A percentile compares a stretch with the other conserved stretches of the same genome.
phyloP scores from a whole-genome alignment of 2,888 invertebrate genomes.

The Ectobius pallidus region DNA sequence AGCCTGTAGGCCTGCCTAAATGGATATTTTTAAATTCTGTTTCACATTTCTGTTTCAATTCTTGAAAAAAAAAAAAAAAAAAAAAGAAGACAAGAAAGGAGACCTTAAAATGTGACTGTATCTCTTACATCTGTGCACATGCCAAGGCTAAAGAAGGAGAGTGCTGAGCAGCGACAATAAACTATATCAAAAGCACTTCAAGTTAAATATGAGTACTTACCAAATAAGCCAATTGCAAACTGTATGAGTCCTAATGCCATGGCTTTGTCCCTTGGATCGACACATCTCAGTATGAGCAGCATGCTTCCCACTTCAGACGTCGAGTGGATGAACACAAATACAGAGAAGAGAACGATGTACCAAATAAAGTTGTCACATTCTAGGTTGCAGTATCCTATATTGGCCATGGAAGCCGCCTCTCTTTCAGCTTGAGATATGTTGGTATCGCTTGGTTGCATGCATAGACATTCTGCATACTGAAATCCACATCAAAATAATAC shows the following conservation, averaged over 20 bases:
- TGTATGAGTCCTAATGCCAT: slow-evolving; percentile 94
- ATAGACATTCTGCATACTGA: slow-evolving; percentile 60
- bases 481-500: slow-evolving; percentile 41
- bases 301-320: slow-evolving; percentile 93
- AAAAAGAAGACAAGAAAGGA: too few relatives aligned
- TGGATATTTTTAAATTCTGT: too few relatives aligned
- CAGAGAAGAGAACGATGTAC: slow-evolving; percentile 83
- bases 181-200: too few relatives aligned
- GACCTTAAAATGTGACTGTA: too few relatives aligned
- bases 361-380: slow-evolving; percentile 79
- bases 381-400: slow-evolving; percentile 79
- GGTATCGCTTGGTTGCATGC: slow-evolving; percentile 50
- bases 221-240: slow-evolving; percentile 91
- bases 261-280: slow-evolving; percentile 90
- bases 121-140: too few relatives aligned
- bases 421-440: slow-evolving; percentile 9
- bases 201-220: slow-evolving; percentile 57
- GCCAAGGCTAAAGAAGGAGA: too few relatives aligned
- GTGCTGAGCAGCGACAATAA: too few relatives aligned
- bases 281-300: slow-evolving; percentile 87
- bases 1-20: too few relatives aligned
- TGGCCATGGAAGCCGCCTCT: slow-evolving; percentile 58
- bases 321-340: slow-evolving; percentile 90
- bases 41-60: too few relatives aligned
- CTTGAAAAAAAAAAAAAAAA: too few relatives aligned